Evolutionary conservation across 2,113 vertebrate genomes (phyloP), one percentile per base, ranked within the genome.

Genomic region (Telmatochromis sp.): DNA sequence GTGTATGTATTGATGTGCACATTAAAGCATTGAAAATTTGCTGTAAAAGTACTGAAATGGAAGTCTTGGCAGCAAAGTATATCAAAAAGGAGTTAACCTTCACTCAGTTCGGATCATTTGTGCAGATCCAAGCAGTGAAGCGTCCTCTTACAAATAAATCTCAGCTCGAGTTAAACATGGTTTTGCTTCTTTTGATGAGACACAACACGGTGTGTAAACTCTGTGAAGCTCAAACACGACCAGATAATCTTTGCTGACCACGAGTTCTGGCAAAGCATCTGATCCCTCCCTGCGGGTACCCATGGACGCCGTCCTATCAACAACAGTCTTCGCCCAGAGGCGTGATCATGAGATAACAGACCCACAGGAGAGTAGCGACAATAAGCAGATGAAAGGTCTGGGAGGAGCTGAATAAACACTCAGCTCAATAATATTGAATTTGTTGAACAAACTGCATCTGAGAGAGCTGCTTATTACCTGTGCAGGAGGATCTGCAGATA

Each of bases 271-370:
- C 92, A 83, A 37, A 86, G 86, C 85, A 78, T 87, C 89, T 89
- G 86, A 93, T 90, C 83, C 87, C 23, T 11, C 78, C 85, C 81
- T 9, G 33, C 7, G 57, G 87, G 87, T 7, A 84, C 26, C 13
- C 21, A 82, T 91, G 90, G 92, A 82, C 4, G 3, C 55, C 63
- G 47, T 89, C 87, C 80, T 89, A 92, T 93, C 95, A 90, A 86
- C 57, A 89, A 35, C 91, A 68, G 84, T 57, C 35, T 80, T 88
- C 3, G 42, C 88, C 89, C 81, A n/a, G 89, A 91, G 86, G 89
- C 93, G 11, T 87, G 87, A 93, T 93, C 87, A 84, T 86, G 79
- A 87, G 92, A 95, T 93, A 94, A 94, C 68, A 81, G 82, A 63
- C 7, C 89, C 88, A 50, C 83, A 19, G 58, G 89, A 85, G 83